Evolutionary conservation across 2,797 vertebrate species (phyloP).

Genomic region (Pteronotus mesoamericanus): DNA sequence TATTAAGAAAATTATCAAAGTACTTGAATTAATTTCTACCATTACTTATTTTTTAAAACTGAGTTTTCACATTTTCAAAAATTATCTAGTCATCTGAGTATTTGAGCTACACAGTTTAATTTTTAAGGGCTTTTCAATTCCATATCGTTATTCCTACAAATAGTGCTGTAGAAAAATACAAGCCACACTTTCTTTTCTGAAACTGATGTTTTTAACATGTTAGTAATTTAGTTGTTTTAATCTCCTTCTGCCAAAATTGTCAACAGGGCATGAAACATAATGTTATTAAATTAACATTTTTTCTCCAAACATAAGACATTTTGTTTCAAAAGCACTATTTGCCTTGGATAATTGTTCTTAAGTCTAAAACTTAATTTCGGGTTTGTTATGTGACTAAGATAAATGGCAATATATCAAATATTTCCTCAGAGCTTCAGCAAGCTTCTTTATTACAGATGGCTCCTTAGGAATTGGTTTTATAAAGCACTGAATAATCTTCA

Average conservation of each 20-base stretch:
- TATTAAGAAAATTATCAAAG: neutral
- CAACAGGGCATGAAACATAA: neutral
- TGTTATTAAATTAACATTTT: constrained; percentile 15
- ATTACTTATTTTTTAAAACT: neutral
- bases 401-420: constrained; percentile 6
- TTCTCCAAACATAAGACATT: neutral
- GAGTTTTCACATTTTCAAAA: neutral
- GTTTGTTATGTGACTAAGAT: neutral
- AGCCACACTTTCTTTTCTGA: neutral
- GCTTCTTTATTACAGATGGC: neutral
- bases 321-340: constrained; percentile 43
- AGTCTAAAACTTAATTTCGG: neutral
- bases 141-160: neutral
- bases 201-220: neutral
- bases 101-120: neutral
- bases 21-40: neutral
- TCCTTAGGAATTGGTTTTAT: neutral
- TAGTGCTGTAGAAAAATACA: neutral
- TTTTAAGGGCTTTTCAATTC: neutral
- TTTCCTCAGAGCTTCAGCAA: constrained; percentile 32
- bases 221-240: constrained; percentile 10
- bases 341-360: neutral
- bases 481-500: neutral
- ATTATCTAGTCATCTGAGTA: neutral
- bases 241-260: constrained; percentile 8